Evolutionary conservation across 2,113 vertebrate species (phyloP).

Genomic region (Cyphomyrus discorhynchus): DNA sequence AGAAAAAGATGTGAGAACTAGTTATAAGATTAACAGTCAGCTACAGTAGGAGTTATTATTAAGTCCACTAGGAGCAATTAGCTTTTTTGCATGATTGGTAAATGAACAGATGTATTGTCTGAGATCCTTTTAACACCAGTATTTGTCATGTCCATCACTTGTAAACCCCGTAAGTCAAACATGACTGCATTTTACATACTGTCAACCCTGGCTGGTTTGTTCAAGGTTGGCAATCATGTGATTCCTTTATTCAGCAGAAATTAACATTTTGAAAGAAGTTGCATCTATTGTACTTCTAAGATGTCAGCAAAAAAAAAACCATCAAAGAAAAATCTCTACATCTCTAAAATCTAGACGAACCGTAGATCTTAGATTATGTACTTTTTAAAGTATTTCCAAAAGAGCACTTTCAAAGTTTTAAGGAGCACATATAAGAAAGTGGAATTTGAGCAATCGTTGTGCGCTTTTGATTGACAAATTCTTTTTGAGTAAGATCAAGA

Average conservation of each 20-base stretch:
- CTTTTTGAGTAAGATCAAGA: not conserved
- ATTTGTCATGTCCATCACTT: not conserved
- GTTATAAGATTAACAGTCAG: not conserved
- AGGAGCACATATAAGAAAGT: constrained; percentile 2
- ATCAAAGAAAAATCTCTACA: not conserved
- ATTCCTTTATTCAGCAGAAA: not conserved
- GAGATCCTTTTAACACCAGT: not conserved
- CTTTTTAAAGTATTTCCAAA: not conserved
- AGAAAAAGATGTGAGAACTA: not conserved
- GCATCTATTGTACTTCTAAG: not conserved
- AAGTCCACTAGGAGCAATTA: not conserved
- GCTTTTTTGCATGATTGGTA: not conserved
- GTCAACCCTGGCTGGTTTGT: not conserved
- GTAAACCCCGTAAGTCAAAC: not conserved
- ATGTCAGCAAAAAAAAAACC: not conserved
- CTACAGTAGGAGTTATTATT: not conserved
- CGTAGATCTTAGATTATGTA: not conserved
- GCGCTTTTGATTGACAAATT: not conserved
- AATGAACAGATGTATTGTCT: not conserved
- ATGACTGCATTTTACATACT: not conserved
- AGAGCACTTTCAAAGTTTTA: not conserved
- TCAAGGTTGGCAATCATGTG: not conserved
- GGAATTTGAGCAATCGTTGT: not conserved
- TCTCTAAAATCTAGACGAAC: not conserved
- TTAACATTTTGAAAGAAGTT: not conserved